Percentiles rank a stretch among this genome's conserved stretches.
Conservation (phyloP, 1,140 invertebrate genomes). For the Neelides sp. region DNA sequence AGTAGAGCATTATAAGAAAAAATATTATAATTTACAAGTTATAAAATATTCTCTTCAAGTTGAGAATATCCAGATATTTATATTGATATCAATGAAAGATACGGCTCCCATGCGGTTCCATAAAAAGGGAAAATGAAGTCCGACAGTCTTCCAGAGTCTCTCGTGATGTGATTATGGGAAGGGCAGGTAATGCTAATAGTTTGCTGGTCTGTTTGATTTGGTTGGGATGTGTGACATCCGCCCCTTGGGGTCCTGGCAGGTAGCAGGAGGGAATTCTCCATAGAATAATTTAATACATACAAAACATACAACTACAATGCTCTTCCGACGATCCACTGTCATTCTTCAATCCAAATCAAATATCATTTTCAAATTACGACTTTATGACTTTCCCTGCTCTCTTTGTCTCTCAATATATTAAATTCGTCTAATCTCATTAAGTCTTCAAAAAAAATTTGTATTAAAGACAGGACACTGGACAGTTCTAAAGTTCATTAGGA, state of each 20-base stretch:
- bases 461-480: too few species aligned
- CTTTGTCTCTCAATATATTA: slow-evolving; percentile 6
- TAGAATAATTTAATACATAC: too few species aligned
- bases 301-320: too few species aligned
- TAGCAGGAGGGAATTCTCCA: slow-evolving; percentile 26
- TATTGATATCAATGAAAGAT: too few species aligned
- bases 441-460: too few species aligned
- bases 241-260: slow-evolving; percentile 26
- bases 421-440: slow-evolving; percentile 4
- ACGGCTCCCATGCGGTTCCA: too few species aligned
- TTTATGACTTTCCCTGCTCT: slow-evolving; percentile 9
- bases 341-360: slow-evolving; percentile 17
- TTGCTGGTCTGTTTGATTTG: slow-evolving; percentile 6
- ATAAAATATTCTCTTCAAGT: too few species aligned
- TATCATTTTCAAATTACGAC: slow-evolving; percentile 26
- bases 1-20: too few species aligned
- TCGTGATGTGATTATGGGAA: background rate
- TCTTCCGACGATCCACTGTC: slow-evolving; percentile 23
- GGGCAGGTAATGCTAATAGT: background rate
- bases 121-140: background rate
- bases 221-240: slow-evolving; percentile 22
- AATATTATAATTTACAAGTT: too few species aligned
- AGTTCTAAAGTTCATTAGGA: too few species aligned
- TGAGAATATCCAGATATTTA: background rate
- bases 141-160: background rate